A percentile compares a stretch with the other conserved stretches of the same genome.
These are phyloP conservation scores for Hydrophis major DNA, from an alignment of 2,797 vertebrate genomes.

Conservation along the genomic window DNA sequence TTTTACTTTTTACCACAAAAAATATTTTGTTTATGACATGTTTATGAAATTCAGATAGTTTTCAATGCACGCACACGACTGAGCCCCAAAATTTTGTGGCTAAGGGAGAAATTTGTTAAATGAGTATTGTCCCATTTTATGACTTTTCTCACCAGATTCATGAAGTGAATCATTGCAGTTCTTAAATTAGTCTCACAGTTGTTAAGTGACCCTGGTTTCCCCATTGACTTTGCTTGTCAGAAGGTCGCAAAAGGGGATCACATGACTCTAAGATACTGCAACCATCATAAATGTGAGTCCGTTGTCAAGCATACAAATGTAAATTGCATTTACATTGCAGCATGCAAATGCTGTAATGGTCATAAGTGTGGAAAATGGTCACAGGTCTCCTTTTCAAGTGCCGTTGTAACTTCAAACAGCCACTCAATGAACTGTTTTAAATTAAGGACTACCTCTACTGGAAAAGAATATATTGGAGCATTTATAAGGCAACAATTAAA, in stretches of 20 bases:
- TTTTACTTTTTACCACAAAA: conserved; percentile 30
- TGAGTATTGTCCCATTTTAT: neutral
- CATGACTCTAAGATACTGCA: neutral
- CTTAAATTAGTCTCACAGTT: neutral
- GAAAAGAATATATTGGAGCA: neutral
- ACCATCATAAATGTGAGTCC: neutral
- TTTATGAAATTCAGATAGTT: neutral
- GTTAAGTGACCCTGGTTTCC: neutral
- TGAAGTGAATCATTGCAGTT: neutral
- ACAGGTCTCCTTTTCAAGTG: neutral
- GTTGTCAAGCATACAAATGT: neutral
- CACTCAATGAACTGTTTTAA: neutral
- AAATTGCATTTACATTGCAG: neutral
- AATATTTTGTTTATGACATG: conserved; percentile 33
- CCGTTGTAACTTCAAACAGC: neutral
- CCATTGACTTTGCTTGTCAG: neutral
- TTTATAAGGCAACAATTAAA: conserved; percentile 44
- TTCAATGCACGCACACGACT: neutral
- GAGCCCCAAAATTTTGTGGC: neutral
- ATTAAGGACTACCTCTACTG: neutral
- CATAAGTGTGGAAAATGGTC: neutral
- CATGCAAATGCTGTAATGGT: neutral
- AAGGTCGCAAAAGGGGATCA: neutral
- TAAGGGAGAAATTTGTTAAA: neutral
- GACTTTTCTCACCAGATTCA: neutral